Evolutionary conservation across 2,888 invertebrate species (phyloP).

Genomic region (Lepidocyrtinus sp.): DNA sequence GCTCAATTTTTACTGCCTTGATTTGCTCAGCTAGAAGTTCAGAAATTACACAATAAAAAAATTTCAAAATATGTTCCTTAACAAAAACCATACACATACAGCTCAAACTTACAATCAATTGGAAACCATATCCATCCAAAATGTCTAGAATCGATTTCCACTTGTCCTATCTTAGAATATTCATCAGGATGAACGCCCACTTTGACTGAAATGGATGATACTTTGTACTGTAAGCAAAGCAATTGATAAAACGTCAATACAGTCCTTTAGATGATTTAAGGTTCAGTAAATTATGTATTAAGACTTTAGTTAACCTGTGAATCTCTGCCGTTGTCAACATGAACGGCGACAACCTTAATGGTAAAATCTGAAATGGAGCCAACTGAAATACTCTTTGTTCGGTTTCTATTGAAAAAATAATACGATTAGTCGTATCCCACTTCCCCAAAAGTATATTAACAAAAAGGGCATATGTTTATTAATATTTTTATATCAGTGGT

Average conservation of each 20-base stretch:
- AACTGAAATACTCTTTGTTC: conserved; percentile 88
- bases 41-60: conserved; percentile 37
- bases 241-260: conserved; percentile 5
- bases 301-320: conserved; percentile 69
- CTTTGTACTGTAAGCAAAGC: conserved; percentile 83
- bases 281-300: conserved; percentile 5
- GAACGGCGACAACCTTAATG: conserved; percentile 86
- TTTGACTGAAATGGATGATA: conserved; percentile 86
- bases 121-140: conserved; percentile 94
- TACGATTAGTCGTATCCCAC: too few species aligned
- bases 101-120: conserved; percentile 77
- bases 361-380: conserved; percentile 78
- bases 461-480: neutral
- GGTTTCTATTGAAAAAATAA: too few species aligned
- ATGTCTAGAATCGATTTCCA: conserved; percentile 88
- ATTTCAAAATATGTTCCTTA: neutral
- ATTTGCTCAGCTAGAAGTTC: conserved; percentile 63
- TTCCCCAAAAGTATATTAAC: too few species aligned
- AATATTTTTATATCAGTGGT: neutral
- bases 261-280: neutral
- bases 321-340: conserved; percentile 95
- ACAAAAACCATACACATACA: neutral
- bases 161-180: conserved; percentile 82
- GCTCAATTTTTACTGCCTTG: conserved; percentile 82
- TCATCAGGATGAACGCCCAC: conserved; percentile 88